Percentiles rank a stretch among this genome's conserved stretches.
These are phyloP conservation scores for Iselma pallidipennis DNA, from an alignment of 2,888 invertebrate species.

Conservation along the genomic window DNA sequence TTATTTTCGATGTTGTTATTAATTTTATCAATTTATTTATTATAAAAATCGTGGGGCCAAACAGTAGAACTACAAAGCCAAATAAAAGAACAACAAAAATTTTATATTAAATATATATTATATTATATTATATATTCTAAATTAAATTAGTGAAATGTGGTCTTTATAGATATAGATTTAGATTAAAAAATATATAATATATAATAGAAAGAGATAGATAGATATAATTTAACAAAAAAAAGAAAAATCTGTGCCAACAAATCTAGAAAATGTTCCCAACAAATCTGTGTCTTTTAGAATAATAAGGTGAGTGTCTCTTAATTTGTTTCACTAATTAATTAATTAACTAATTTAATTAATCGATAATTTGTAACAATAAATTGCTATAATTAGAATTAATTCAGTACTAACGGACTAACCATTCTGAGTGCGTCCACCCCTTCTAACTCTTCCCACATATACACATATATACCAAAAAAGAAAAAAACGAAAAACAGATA, in stretches of 20 bases:
- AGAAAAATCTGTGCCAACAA: neutral
- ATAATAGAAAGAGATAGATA: neutral
- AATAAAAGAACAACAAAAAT: neutral
- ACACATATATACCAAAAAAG: too few relatives aligned
- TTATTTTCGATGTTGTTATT: constrained; percentile 20
- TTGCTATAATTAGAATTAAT: too few relatives aligned
- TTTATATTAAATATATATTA: neutral
- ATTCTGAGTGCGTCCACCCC: too few relatives aligned
- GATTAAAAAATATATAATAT: neutral
- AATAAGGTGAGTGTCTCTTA: neutral
- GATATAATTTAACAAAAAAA: too few relatives aligned
- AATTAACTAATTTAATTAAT: neutral
- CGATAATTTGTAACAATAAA: too few relatives aligned
- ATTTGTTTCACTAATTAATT: neutral
- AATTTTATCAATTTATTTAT: constrained; percentile 11
- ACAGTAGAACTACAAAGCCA: constrained; percentile 7
- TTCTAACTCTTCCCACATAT: too few relatives aligned
- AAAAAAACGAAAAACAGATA: too few relatives aligned
- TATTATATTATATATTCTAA: constrained; percentile 22
- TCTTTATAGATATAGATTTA: too few relatives aligned
- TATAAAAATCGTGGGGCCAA: constrained; percentile 25
- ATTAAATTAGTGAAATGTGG: constrained; percentile 29
- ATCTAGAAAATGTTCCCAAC: neutral
- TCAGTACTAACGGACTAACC: too few relatives aligned
- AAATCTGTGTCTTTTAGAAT: neutral